Evolutionary conservation across 2,113 vertebrate species (phyloP), one percentile per base, ranked within the genome.

Genomic region (Oncorhynchus nerka): DNA sequence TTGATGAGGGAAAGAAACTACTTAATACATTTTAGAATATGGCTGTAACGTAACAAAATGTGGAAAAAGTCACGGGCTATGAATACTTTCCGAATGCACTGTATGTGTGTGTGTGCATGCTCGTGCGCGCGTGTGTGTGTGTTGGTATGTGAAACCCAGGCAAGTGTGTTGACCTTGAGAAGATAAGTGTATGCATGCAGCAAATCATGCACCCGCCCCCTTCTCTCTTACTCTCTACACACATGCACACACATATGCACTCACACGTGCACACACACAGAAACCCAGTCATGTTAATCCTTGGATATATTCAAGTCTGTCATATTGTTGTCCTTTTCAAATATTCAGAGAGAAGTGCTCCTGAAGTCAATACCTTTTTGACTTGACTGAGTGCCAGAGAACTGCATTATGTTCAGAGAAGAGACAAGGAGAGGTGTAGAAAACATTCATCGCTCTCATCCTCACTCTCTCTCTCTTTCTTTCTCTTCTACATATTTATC

Each of bases 401-500:
- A 83, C 77, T 68, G 84, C 80, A 77, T 84, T 81, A 86, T 85
- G 77, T 88, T 84, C 70, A 22, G 77, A 79, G 78, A 86, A 77
- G 81, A 84, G 86, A 83, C 82, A 85, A 74, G 66, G 16, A 83
- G 39, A 48, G 3, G 30, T 67, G 49, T 82, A 71, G 70, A 83
- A 78, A 85, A 77, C 75, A 77, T 59, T 77, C 34, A 51, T 71
- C 76, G 0, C 9, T 67, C 76, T 24, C 51, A 28, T 45, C 51
- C 88, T 89, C 87, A 80, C 83, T 81, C 59, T 15, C 0, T n/a
- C 71, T 77, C 75, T 79, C 88, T 86, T 51, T 71, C 24, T 67
- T 15, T 67, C 65, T 30, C 28, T 13, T 19, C 15, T 2, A 16
- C 16, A n/a, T n/a, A 26, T n/a, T 28, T n/a, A 66, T 28, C 28